Conservation (phyloP, 2,797 vertebrate genomes). For the Sarcoramphus papa region DNA sequence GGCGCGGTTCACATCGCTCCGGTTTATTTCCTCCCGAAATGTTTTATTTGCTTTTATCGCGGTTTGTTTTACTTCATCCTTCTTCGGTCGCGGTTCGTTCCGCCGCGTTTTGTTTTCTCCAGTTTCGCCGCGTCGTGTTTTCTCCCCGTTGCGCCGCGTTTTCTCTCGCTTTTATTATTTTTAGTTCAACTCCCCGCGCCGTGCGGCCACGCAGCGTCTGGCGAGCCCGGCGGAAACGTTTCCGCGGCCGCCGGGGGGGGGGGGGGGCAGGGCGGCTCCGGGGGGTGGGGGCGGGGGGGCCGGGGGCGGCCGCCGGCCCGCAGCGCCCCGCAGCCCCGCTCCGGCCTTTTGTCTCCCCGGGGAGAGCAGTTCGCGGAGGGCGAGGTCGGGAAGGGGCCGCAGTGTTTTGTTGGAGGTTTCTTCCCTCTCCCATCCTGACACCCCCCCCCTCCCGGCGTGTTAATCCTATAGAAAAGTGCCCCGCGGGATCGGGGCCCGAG, state of each 20-base stretch:
- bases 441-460: neutral
- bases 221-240: neutral
- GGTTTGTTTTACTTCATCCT: neutral
- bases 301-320: neutral
- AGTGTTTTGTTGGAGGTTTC: neutral
- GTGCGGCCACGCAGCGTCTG: neutral
- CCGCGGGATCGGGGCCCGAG: neutral
- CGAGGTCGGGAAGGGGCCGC: neutral
- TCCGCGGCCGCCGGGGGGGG: neutral
- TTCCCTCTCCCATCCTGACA: neutral
- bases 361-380: neutral
- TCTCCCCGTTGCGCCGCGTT: neutral
- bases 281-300: neutral
- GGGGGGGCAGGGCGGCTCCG: neutral
- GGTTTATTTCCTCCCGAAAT: neutral
- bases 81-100: neutral
- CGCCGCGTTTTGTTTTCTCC: neutral
- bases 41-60: neutral
- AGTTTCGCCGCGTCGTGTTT: neutral
- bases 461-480: neutral
- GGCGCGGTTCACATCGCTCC: neutral
- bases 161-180: neutral
- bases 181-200: neutral
- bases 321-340: neutral
- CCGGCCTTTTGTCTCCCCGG: neutral